Evolutionary conservation across 2,113 vertebrate genomes (phyloP).

Genomic region (Herpetotheres cachinnans): DNA sequence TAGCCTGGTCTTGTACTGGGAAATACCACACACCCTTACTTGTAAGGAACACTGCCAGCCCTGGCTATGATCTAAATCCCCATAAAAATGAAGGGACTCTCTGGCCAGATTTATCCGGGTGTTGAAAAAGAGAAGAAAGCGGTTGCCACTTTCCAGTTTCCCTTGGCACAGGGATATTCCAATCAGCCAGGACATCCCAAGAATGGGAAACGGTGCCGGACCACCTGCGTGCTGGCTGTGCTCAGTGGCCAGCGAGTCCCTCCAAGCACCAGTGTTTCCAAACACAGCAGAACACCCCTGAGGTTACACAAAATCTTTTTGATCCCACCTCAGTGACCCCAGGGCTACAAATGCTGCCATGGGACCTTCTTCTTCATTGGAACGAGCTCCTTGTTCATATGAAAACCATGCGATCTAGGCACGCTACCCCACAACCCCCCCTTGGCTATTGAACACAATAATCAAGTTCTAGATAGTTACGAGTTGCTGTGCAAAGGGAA

Average conservation of each 20-base stretch:
- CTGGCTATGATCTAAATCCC: background rate
- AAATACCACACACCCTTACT: background rate
- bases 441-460: background rate
- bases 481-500: background rate
- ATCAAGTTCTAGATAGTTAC: background rate
- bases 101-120: background rate
- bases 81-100: background rate
- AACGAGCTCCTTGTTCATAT: background rate
- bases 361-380: background rate
- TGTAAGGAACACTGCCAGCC: background rate
- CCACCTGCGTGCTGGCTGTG: background rate
- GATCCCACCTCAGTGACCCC: background rate
- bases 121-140: background rate
- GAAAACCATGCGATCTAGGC: background rate
- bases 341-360: background rate
- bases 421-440: background rate
- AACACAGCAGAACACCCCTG: background rate
- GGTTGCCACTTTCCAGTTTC: constrained; percentile 9
- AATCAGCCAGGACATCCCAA: background rate
- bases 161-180: constrained; percentile 21
- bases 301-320: background rate
- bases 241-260: background rate
- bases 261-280: background rate
- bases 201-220: background rate
- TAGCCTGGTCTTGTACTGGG: background rate